These are phyloP conservation scores for Bellardia pandia DNA, from an alignment of 2,888 invertebrate species.

Conservation along the genomic window DNA sequence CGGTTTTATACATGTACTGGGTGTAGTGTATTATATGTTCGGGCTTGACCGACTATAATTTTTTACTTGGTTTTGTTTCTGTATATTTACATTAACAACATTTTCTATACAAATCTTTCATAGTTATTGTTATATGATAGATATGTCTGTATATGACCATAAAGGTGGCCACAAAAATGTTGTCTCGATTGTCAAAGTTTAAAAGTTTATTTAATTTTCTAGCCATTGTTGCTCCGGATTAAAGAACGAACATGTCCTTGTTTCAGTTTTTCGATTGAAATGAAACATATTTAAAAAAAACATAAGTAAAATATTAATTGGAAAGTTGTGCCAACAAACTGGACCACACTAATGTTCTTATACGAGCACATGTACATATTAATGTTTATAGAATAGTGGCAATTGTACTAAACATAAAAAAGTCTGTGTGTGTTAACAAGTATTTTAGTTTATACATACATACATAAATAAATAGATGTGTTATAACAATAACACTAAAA, in stretches of 20 bases:
- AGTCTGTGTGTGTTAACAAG: not conserved
- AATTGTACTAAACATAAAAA: constrained; percentile 39
- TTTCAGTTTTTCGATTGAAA: no score
- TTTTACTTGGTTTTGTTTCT: not conserved
- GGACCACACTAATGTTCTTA: not conserved
- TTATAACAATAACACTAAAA: constrained; percentile 19
- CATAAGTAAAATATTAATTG: no score
- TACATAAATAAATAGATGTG: not conserved
- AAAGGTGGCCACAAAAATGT: no score
- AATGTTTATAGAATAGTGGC: constrained; percentile 36
- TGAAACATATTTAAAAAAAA: no score
- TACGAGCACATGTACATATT: not conserved
- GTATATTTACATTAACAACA: not conserved
- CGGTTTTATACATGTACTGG: no score
- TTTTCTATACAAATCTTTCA: not conserved
- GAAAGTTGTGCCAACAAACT: no score
- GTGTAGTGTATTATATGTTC: no score
- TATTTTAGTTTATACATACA: not conserved
- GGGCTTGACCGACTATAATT: no score
- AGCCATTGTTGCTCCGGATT: no score
- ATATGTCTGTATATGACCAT: not conserved
- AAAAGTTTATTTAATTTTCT: no score
- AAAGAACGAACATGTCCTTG: no score
- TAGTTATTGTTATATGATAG: not conserved
- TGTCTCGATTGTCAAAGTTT: no score